Percentiles rank a stretch among this genome's conserved stretches.
These are phyloP conservation scores for Drosophila incognita DNA, from an alignment of 2,888 invertebrate species.

Conservation along the genomic window DNA sequence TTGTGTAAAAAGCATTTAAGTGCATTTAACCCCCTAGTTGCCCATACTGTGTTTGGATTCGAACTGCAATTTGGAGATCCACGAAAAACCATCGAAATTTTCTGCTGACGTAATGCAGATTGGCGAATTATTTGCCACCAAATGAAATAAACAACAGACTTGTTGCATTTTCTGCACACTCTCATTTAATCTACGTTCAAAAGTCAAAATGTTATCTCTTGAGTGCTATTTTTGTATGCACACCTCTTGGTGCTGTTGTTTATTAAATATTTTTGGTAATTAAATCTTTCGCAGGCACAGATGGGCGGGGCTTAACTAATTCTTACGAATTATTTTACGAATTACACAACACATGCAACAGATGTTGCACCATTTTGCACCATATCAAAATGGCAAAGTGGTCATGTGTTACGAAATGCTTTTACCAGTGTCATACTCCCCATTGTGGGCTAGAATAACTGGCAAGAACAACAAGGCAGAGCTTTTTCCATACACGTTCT, in stretches of 20 bases:
- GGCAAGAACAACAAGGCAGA: neutral
- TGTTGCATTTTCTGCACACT: neutral
- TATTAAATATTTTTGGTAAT: neutral
- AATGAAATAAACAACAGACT: neutral
- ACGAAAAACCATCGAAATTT: neutral
- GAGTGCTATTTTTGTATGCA: too few relatives aligned
- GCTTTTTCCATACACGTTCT: slow-evolving; percentile 33
- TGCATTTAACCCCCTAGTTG: slow-evolving; percentile 29
- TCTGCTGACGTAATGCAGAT: too few relatives aligned
- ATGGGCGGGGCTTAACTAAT: too few relatives aligned
- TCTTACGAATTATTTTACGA: neutral
- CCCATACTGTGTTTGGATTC: too few relatives aligned
- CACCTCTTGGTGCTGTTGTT: too few relatives aligned
- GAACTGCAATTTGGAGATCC: neutral
- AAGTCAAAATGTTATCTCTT: neutral
- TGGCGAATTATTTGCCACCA: neutral
- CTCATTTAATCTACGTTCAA: neutral
- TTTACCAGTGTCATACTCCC: neutral
- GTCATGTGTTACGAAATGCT: neutral
- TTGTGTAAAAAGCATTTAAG: slow-evolving; percentile 37
- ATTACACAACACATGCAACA: too few relatives aligned
- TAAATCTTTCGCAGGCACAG: too few relatives aligned
- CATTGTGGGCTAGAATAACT: slow-evolving; percentile 5
- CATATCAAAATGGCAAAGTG: neutral
- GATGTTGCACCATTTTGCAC: too few relatives aligned